Percentiles rank a stretch among this genome's conserved stretches.
Conservation (phyloP, 2,113 vertebrate species). For the Petaurus breviceps region DNA sequence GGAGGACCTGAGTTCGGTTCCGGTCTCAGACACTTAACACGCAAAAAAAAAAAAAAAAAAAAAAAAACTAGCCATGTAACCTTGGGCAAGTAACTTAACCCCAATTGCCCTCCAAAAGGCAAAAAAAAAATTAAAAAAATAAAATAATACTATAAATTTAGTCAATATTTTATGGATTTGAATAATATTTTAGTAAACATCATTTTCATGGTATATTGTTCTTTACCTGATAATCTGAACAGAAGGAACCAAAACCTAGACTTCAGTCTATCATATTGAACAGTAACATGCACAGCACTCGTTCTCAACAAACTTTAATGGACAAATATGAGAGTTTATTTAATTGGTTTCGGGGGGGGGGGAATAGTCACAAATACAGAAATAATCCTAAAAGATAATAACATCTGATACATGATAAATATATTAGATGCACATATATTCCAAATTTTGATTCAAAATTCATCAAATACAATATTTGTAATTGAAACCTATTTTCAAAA, state of each 20-base stretch:
- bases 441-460: neutral
- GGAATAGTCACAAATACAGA: neutral
- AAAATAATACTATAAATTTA: no score
- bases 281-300: fast-evolving
- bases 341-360: neutral
- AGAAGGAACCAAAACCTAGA: neutral
- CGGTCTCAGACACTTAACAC: no score
- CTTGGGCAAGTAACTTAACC: no score
- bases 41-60: no score
- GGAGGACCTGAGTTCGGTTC: no score
- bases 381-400: neutral
- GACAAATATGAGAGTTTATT: neutral
- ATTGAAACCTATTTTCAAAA: constrained; percentile 3
- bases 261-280: neutral
- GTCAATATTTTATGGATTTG: neutral
- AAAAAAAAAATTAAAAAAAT: no score
- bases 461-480: neutral
- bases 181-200: neutral
- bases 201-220: neutral
- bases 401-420: neutral
- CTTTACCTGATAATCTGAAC: neutral
- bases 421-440: neutral
- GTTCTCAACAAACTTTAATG: neutral
- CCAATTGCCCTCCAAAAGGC: no score
- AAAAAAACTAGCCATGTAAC: no score